Evolutionary conservation across 2,797 vertebrate genomes (phyloP).

Genomic region (Sarcoramphus papa): DNA sequence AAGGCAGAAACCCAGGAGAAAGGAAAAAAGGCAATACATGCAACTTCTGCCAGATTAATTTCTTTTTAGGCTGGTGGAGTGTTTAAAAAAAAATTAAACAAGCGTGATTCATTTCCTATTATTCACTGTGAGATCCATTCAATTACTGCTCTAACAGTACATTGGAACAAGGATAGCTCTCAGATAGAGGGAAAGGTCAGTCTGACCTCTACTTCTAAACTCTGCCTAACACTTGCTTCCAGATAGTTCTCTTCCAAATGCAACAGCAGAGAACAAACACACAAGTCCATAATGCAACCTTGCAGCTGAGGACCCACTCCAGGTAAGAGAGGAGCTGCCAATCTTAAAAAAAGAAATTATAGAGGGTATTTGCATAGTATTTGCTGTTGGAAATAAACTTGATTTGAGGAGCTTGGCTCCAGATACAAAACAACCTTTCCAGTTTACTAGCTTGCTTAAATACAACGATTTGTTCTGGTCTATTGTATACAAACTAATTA

Average conservation of each 20-base stretch:
- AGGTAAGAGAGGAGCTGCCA: neutral
- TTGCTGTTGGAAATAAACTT: neutral
- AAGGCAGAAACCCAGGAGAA: neutral
- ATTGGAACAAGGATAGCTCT: neutral
- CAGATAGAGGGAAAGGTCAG: neutral
- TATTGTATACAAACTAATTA: neutral
- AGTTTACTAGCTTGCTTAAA: neutral
- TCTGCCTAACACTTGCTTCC: neutral
- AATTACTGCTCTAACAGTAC: constrained; percentile 35
- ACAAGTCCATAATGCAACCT: neutral
- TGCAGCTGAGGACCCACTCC: neutral
- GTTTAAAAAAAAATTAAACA: neutral
- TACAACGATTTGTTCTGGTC: neutral
- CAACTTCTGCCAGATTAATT: constrained; percentile 40
- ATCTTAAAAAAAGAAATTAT: neutral
- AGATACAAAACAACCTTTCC: neutral
- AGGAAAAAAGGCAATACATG: neutral
- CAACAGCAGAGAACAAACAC: neutral
- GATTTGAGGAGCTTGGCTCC: neutral
- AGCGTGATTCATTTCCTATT: constrained; percentile 44
- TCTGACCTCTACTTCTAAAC: neutral
- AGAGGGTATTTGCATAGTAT: neutral
- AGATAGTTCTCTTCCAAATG: neutral
- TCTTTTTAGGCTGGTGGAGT: neutral
- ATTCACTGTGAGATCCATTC: constrained; percentile 41